Evolutionary conservation across 2,113 vertebrate genomes (phyloP).

Genomic region (Halcyon malimbica): DNA sequence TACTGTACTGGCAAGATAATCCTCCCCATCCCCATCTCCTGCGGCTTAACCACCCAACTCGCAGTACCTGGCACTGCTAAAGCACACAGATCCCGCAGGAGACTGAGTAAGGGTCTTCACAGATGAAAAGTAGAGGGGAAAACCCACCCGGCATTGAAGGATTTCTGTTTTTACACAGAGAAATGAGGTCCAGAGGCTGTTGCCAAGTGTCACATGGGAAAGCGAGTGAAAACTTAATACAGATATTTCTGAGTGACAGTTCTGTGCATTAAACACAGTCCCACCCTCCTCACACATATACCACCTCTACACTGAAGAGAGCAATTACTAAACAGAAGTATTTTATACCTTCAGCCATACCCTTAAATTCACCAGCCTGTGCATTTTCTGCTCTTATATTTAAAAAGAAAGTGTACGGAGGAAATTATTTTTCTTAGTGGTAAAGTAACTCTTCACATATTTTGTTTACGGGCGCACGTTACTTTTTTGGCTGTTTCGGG

Average conservation of each 20-base stretch:
- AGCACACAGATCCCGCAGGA: background rate
- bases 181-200: background rate
- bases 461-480: background rate
- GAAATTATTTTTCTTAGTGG: background rate
- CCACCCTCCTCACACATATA: background rate
- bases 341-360: background rate
- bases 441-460: background rate
- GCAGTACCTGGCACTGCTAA: background rate
- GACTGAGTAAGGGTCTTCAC: background rate
- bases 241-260: background rate
- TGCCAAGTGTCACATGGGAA: background rate
- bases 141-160: background rate
- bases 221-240: background rate
- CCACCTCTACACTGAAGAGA: background rate
- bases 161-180: background rate
- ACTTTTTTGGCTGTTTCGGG: slow-evolving; percentile 58
- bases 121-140: background rate
- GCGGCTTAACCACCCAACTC: background rate
- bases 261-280: background rate
- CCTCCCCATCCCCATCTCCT: background rate
- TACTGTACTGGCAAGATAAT: background rate
- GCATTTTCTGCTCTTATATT: background rate
- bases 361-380: background rate
- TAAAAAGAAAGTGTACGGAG: background rate
- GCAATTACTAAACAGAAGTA: background rate